A percentile compares a stretch with the other conserved stretches of the same genome.
Conservation (phyloP, 2,797 vertebrate genomes). For the Malurus leucopterus region DNA sequence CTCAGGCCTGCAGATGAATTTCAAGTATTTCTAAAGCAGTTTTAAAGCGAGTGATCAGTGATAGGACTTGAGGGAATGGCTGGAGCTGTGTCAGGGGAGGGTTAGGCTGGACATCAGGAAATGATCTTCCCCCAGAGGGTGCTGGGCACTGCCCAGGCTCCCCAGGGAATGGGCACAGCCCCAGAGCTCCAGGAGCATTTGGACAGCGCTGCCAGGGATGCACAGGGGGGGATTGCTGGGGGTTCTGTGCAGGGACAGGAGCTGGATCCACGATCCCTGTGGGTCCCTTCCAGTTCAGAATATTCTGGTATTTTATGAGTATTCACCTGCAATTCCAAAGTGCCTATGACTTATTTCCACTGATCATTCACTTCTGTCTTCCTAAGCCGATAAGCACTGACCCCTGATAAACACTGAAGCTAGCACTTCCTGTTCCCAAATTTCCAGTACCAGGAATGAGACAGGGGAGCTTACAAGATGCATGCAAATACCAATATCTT, state of each 20-base stretch:
- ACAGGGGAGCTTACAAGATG: background rate
- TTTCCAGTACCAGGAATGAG: background rate
- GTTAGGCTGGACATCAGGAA: background rate
- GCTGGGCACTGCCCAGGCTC: background rate
- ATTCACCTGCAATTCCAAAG: background rate
- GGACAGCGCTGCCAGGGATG: rapidly evolving
- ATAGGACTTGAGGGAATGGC: rapidly evolving
- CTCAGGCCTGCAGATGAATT: background rate
- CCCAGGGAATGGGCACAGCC: rapidly evolving
- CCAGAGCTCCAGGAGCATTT: background rate
- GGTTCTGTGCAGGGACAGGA: background rate
- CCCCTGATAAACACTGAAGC: too few relatives aligned
- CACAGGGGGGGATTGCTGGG: background rate
- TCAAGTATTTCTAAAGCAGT: background rate
- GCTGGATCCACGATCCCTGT: background rate
- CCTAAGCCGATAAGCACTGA: background rate
- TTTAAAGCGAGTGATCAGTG: background rate
- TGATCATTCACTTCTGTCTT: background rate
- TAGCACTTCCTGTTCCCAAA: background rate
- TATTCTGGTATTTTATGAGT: background rate
- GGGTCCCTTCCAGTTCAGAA: background rate
- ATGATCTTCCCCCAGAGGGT: background rate
- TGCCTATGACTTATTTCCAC: rapidly evolving
- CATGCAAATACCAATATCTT: background rate
- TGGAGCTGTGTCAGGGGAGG: background rate